Base-by-base conservation (phyloP, 2,888 invertebrate species). In the Matsumyia berberina region DNA sequence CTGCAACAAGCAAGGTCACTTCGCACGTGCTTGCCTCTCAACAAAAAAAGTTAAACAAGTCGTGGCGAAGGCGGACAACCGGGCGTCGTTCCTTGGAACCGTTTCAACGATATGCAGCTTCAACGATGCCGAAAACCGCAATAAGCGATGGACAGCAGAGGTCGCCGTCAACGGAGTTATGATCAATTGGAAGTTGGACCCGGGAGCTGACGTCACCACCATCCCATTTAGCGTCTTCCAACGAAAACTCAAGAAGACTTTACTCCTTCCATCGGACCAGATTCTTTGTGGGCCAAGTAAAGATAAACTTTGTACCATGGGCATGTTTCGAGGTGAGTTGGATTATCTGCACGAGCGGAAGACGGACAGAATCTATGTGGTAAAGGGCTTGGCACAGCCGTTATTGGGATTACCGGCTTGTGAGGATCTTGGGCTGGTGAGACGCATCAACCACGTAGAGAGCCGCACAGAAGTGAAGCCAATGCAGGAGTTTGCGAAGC, bases 251-350 rank as follows among this genome's bases (percentile, higher is more conserved):
- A 57, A 57, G 35, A 35, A 8, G 46, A 57, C 19, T 35, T 35
- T 17, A 69, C 44, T 57, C 12, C 57, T 57, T 69, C 57, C 70
- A 5, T 15, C 35, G 11, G 70, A 57, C 15, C 44, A 29, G 8
- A 19, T 37, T 8, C 29, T 51, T 9, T 66, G 66, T 8, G 64
- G 64, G 8, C 51, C 57, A 69, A 46, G 42, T 29, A 55, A 69
- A 33, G 17, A 44, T 1, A 57, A 57, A 35, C 46, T 69, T 46
- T 19, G 1, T 7, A 55, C 24, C 1, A 33, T 46, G 9, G 35
- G 57, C 1, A 57, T 69, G 69, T 69, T 69, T 69, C 44, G 57
- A 57, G 46, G 46, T 57, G 31, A 70, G 57, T 57, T 55, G 19
- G 33, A 33, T 46, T 58, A 46, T 44, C 44, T 69, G 12, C 33